phyloP scores from a whole-genome alignment of 2,888 invertebrate species.

The Cerastis rubricosa region DNA sequence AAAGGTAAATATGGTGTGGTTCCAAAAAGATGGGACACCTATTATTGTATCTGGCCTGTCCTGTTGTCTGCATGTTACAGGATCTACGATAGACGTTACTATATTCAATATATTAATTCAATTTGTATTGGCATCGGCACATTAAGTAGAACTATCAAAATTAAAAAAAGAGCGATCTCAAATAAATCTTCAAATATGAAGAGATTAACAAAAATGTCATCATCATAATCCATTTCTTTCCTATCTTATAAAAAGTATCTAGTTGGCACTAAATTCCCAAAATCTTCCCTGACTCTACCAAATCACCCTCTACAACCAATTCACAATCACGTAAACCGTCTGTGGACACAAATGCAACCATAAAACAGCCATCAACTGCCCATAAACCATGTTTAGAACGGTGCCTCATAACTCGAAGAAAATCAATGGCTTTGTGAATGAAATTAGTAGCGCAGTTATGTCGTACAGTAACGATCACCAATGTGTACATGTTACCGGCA shows the following conservation, averaged over 20 bases:
- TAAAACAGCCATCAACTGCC: conserved; percentile 23
- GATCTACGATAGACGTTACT: background rate
- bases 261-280: background rate
- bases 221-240: background rate
- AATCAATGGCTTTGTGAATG: conserved; percentile 54
- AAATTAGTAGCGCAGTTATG: conserved; percentile 62
- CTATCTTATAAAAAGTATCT: background rate
- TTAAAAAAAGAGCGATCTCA: background rate
- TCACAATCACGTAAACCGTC: conserved; percentile 24
- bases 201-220: background rate
- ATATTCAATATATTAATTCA: background rate
- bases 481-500: background rate
- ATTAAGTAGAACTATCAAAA: background rate
- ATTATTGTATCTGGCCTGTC: background rate
- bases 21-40: background rate
- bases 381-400: conserved; percentile 36
- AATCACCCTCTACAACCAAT: conserved; percentile 9
- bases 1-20: background rate
- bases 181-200: background rate
- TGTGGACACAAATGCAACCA: conserved; percentile 16
- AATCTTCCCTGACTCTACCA: background rate
- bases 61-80: background rate
- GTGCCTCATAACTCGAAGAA: conserved; percentile 39
- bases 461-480: background rate
- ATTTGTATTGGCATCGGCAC: background rate